phyloP scores from a whole-genome alignment of 2,888 invertebrate species.

The Stictocephala bisonia region DNA sequence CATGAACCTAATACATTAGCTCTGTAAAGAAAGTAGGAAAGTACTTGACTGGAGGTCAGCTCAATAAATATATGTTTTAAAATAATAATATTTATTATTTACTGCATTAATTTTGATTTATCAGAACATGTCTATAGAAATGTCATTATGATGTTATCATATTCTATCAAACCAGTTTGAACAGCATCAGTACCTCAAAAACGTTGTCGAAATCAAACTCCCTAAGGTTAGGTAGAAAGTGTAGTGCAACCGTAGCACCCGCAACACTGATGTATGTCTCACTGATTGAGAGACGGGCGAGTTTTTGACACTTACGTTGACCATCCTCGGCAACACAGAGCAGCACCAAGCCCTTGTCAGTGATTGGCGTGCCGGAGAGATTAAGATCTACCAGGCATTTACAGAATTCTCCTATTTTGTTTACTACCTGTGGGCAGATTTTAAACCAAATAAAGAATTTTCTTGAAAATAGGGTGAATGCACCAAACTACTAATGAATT shows the following conservation, averaged over 20 bases:
- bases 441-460: too few species aligned
- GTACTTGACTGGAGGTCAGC: too few species aligned
- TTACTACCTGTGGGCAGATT: slow-evolving; percentile 59
- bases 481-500: too few species aligned
- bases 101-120: too few species aligned
- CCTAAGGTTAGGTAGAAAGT: slow-evolving; percentile 59
- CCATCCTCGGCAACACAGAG: slow-evolving; percentile 59
- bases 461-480: too few species aligned
- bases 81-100: too few species aligned
- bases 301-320: slow-evolving; percentile 57
- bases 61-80: too few species aligned
- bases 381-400: slow-evolving; percentile 60
- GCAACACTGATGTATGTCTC: slow-evolving; percentile 60
- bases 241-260: slow-evolving; percentile 60
- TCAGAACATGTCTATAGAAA: too few species aligned
- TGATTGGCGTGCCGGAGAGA: slow-evolving; percentile 61
- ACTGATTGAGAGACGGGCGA: slow-evolving; percentile 59
- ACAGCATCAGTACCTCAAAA: slow-evolving; percentile 62
- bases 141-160: too few species aligned
- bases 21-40: too few species aligned
- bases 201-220: slow-evolving; percentile 63
- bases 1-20: too few species aligned
- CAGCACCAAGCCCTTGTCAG: slow-evolving; percentile 60
- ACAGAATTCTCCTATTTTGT: slow-evolving; percentile 60
- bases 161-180: too few species aligned